Evolutionary conservation across 2,113 vertebrate species (phyloP).

Genomic region (Mustelus asterias): DNA sequence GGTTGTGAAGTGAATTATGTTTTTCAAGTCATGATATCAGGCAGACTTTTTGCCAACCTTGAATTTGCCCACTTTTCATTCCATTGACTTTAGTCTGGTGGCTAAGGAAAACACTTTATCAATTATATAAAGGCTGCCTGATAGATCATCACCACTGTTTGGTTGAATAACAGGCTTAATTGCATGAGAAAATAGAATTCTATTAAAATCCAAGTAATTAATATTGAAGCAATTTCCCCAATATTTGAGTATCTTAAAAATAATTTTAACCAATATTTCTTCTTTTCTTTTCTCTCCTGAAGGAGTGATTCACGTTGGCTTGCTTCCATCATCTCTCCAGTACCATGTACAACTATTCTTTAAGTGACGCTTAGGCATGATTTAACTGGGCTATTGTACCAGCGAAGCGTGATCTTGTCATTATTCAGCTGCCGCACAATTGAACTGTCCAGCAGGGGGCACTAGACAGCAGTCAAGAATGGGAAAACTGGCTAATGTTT

Average conservation of each 20-base stretch:
- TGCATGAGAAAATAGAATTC: not conserved
- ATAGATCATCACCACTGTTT: not conserved
- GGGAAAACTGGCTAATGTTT: not conserved
- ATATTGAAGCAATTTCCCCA: not conserved
- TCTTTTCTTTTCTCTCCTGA: not conserved
- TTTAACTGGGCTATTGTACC: not conserved
- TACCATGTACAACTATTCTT: not conserved
- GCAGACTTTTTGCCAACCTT: not conserved
- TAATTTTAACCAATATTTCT: no score
- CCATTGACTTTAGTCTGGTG: not conserved
- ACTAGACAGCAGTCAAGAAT: not conserved
- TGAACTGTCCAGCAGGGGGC: not conserved
- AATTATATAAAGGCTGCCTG: not conserved
- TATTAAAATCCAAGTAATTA: not conserved
- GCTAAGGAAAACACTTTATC: not conserved
- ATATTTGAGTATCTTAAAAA: not conserved
- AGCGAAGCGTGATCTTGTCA: not conserved
- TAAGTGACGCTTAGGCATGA: not conserved
- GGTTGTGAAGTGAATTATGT: not conserved
- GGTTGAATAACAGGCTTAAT: not conserved
- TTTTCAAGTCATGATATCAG: not conserved
- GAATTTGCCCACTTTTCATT: not conserved
- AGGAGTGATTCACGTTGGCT: not conserved
- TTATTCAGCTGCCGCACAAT: not conserved
- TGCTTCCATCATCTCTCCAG: not conserved